Evolutionary conservation across 2,888 invertebrate genomes (phyloP).

Genomic region (Sesia apiformis): DNA sequence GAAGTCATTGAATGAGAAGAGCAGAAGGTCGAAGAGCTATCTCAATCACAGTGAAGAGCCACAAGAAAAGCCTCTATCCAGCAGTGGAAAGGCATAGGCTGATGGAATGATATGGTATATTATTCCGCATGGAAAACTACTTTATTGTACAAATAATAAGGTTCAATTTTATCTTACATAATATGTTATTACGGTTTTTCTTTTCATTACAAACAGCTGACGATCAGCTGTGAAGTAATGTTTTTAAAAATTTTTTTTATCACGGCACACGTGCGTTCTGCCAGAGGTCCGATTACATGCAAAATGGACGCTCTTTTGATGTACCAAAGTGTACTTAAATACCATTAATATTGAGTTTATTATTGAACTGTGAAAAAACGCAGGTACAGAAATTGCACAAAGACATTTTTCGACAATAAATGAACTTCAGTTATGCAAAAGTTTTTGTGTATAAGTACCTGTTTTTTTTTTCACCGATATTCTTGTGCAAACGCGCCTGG

Average conservation of each 20-base stretch:
- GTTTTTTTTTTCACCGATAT: constrained; percentile 3
- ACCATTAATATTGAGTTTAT: not conserved
- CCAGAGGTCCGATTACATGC: not conserved
- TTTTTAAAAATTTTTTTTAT: constrained; percentile 20
- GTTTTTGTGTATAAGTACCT: not conserved
- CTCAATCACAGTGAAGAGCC: no score
- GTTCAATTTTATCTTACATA: no score
- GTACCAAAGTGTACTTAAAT: no score
- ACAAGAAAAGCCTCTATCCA: no score
- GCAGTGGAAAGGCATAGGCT: no score
- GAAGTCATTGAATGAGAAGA: no score
- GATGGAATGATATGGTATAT: no score
- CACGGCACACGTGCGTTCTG: constrained; percentile 25
- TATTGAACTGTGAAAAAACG: not conserved
- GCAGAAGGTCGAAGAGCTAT: no score
- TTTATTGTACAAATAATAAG: no score
- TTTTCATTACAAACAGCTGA: constrained; percentile 32
- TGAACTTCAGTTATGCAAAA: constrained; percentile 23
- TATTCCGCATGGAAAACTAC: no score
- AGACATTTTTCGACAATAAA: not conserved
- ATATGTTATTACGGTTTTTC: no score
- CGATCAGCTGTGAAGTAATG: constrained; percentile 25
- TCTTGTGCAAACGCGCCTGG: no score
- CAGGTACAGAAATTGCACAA: not conserved
- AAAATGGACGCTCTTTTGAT: not conserved